Evolutionary conservation across 2,888 invertebrate genomes (phyloP).

Genomic region (Scrobipalpa costella): DNA sequence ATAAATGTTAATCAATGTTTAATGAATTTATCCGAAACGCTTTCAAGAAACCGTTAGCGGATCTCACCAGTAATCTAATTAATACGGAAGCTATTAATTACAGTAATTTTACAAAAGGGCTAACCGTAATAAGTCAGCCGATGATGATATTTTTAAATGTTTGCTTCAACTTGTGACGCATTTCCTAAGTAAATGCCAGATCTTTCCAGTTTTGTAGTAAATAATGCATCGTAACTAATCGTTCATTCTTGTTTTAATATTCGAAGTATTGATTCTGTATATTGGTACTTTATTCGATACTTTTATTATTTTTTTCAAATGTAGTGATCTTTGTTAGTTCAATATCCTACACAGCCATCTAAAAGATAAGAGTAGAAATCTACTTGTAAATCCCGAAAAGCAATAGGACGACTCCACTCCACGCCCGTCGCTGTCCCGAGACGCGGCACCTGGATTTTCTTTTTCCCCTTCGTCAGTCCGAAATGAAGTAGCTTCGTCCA

Average conservation of each 20-base stretch:
- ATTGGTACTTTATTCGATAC: too few relatives aligned
- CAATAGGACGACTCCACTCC: constrained; percentile 39
- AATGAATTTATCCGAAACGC: constrained; percentile 28
- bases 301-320: too few relatives aligned
- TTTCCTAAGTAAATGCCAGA: background rate
- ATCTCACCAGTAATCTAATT: constrained; percentile 1
- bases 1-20: constrained; percentile 26
- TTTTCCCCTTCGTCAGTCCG: constrained; percentile 68
- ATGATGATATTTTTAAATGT: background rate
- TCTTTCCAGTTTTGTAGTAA: too few relatives aligned
- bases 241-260: too few relatives aligned
- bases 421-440: constrained; percentile 47
- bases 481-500: constrained; percentile 73
- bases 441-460: constrained; percentile 61
- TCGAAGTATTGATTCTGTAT: too few relatives aligned
- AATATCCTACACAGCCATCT: background rate
- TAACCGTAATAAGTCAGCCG: background rate
- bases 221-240: too few relatives aligned
- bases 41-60: constrained; percentile 30
- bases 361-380: background rate
- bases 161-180: background rate
- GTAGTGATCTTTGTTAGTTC: background rate
- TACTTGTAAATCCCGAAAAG: background rate
- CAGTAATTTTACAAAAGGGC: background rate
- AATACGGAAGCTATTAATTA: constrained; percentile 2